Evolutionary conservation across 2,797 vertebrate genomes (phyloP), one percentile per base, ranked within the genome.

Genomic region (Xiphorhynchus erythropygius): DNA sequence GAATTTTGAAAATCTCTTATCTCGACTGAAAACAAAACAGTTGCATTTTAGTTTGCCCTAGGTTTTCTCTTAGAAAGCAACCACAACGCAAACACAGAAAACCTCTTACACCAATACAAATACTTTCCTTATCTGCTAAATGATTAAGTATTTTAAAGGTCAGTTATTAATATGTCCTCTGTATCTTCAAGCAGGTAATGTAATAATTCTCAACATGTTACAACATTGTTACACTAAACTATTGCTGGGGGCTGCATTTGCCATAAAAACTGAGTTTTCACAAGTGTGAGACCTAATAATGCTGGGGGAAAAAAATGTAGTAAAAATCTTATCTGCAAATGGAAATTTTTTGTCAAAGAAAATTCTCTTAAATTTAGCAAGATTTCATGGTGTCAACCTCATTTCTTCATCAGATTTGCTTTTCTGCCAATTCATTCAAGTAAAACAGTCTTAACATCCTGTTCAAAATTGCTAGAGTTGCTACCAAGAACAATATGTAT

Each of bases 1-100:
- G 99, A 95, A 99, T 99, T 97, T 98, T 99, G 81, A 99, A 97
- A 95, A 99, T 99, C 56, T 99, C 99, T 96, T 98, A 99, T 84
- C 99, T 99, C 35, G 99, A 98, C 99, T 99, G 93, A 25, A 71
- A 78, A 52, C n/a, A 96, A 95, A 87, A 87, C 50, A 8, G 50
- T 55, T 63, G 39, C 22, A 39, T 69, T 93, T 87, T 17, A 71
- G 13, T 42, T 64, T 67, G 49, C 16, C 18, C 2, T 33, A 42
- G 53, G 22, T 47, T 33, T 79, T 79, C 25, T 59, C 76, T 75
- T 52, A 33, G 6, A 69, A 28, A 94, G 57, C 4, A 75, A 47
- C 11, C 9, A 37, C 23, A 44, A 22, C 7, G 56, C 33, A 79
- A 63, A 49, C 9, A 1, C 28, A 70, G 22, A 32, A 50, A 32